phyloP scores from a whole-genome alignment of 1,140 invertebrate species.

The Drosophila watanabei region DNA sequence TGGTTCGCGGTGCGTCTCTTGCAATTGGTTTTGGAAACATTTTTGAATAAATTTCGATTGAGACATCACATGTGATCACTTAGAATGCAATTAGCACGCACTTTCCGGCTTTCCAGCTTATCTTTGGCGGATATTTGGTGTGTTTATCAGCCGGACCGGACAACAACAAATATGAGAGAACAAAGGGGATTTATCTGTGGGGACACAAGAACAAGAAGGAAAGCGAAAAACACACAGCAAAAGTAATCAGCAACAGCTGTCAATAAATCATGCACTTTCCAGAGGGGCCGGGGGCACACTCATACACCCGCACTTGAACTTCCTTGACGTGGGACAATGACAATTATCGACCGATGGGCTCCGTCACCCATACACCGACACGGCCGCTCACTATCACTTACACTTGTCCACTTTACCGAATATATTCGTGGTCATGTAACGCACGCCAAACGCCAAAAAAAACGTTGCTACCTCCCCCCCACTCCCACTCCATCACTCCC shows the following conservation, averaged over 20 bases:
- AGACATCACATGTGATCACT: conserved; percentile 10
- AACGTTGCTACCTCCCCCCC: conserved; percentile 31
- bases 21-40: conserved; percentile 1
- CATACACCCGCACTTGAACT: conserved; percentile 47
- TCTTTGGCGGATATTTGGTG: conserved; percentile 8
- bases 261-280: conserved; percentile 55
- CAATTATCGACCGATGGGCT: conserved; percentile 43
- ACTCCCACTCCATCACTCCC: conserved; percentile 24
- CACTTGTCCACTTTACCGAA: conserved; percentile 20
- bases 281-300: conserved; percentile 4
- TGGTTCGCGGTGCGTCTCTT: neutral
- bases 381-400: conserved; percentile 31
- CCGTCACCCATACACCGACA: conserved; percentile 47
- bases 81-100: conserved; percentile 33
- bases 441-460: conserved; percentile 48
- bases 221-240: conserved; percentile 14
- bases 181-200: conserved; percentile 38
- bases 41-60: conserved; percentile 20
- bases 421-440: conserved; percentile 62
- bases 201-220: conserved; percentile 8
- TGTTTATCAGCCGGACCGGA: conserved; percentile 32
- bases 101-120: conserved; percentile 21
- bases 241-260: conserved; percentile 50
- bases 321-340: conserved; percentile 35
- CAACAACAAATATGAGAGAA: conserved; percentile 4